Percentiles rank a stretch among this genome's conserved stretches.
Evolutionary conservation across 2,113 vertebrate species (phyloP).

Genomic region (Notechis scutatus): DNA sequence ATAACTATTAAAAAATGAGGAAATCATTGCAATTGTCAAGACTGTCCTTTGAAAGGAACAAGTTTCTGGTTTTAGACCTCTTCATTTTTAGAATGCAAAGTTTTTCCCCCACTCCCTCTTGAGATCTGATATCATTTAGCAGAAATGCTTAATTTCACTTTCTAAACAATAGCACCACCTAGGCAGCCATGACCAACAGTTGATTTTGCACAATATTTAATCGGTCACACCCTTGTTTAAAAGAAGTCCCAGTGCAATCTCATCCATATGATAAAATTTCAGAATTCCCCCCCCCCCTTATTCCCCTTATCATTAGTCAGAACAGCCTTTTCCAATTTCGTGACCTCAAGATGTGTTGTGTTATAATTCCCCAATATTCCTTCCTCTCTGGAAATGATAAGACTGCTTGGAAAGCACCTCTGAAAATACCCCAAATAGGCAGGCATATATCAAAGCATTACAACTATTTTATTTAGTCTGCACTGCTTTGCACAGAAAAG

Average conservation of each 20-base stretch:
- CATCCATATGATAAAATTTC: background rate
- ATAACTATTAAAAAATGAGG: background rate
- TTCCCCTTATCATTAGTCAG: background rate
- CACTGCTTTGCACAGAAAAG: background rate
- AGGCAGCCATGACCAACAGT: background rate
- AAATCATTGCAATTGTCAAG: background rate
- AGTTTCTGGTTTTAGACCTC: background rate
- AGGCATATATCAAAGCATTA: background rate
- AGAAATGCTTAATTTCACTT: background rate
- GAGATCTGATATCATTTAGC: background rate
- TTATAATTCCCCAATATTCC: background rate
- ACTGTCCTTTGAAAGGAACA: background rate
- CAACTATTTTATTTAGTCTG: background rate
- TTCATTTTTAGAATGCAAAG: background rate
- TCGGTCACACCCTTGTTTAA: background rate
- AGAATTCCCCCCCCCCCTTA: background rate
- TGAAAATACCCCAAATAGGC: background rate
- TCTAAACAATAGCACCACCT: background rate
- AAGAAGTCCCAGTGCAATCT: background rate
- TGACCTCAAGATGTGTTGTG: background rate
- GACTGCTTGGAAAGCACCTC: background rate
- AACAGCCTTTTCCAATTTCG: background rate
- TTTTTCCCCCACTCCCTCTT: rapidly evolving
- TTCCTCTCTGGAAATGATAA: background rate
- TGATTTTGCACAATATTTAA: background rate